Percentiles rank a stretch among this genome's conserved stretches.
Evolutionary conservation across 2,888 invertebrate species (phyloP).

Genomic region (Molorchus minor): DNA sequence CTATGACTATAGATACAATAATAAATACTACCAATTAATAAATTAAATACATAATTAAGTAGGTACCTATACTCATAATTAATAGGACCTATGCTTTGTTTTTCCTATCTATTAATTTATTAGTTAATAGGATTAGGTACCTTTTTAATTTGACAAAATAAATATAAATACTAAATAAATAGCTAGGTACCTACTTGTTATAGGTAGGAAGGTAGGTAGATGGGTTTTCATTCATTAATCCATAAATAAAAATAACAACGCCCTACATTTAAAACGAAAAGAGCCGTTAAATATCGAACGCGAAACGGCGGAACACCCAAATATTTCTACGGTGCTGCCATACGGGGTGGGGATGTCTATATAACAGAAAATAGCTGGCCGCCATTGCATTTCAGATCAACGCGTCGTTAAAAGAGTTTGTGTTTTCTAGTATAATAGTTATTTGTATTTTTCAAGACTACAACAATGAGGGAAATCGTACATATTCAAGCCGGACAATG

Average conservation of each 20-base stretch:
- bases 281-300: constrained; percentile 32
- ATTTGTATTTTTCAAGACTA: constrained; percentile 44
- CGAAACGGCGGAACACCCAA: constrained; percentile 41
- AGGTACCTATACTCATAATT: too few relatives aligned
- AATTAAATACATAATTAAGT: too few relatives aligned
- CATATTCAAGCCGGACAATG: constrained; percentile 85
- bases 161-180: too few relatives aligned
- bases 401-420: constrained; percentile 47
- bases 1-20: too few relatives aligned
- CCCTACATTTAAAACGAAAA: constrained; percentile 48
- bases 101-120: too few relatives aligned
- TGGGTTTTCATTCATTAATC: too few relatives aligned
- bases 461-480: constrained; percentile 89
- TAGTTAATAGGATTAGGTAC: too few relatives aligned
- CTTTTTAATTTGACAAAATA: too few relatives aligned
- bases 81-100: too few relatives aligned
- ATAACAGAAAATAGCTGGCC: constrained; percentile 42
- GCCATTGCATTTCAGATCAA: constrained; percentile 54
- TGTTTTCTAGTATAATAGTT: constrained; percentile 51
- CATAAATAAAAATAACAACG: constrained; percentile 41
- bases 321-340: constrained; percentile 39
- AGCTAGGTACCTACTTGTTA: too few relatives aligned
- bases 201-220: too few relatives aligned
- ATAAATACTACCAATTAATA: too few relatives aligned
- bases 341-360: constrained; percentile 53